phyloP scores from a whole-genome alignment of 2,113 vertebrate species.

The Reinhardtius hippoglossoides region DNA sequence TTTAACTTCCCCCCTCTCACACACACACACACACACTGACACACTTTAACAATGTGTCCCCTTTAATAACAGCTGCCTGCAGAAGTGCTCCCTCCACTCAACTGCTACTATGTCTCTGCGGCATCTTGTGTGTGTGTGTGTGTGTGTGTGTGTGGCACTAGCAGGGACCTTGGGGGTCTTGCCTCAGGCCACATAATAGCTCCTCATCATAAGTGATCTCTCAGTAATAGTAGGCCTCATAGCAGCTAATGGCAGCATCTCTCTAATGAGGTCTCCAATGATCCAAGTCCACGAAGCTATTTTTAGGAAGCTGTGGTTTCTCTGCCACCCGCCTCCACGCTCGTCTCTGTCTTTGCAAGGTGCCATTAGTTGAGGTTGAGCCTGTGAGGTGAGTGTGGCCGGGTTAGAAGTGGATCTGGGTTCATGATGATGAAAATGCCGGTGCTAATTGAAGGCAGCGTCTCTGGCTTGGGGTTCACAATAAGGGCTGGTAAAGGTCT shows the following conservation, averaged over 20 bases:
- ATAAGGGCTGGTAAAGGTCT: constrained; percentile 26
- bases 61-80: constrained; percentile 49
- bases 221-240: constrained; percentile 57
- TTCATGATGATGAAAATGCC: constrained; percentile 43
- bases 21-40: constrained; percentile 4
- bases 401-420: constrained; percentile 41
- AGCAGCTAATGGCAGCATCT: constrained; percentile 50
- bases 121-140: constrained; percentile 33
- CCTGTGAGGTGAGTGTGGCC: constrained; percentile 37
- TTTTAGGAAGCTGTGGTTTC: constrained; percentile 29
- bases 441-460: constrained; percentile 48
- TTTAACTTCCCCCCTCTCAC: neutral
- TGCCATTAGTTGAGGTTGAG: constrained; percentile 52
- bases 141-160: constrained; percentile 30
- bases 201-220: constrained; percentile 41
- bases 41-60: constrained; percentile 27
- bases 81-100: constrained; percentile 30
- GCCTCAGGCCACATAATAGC: constrained; percentile 61
- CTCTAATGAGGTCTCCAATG: constrained; percentile 55
- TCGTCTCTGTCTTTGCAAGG: constrained; percentile 54
- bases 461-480: constrained; percentile 30
- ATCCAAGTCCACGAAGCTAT: constrained; percentile 44
- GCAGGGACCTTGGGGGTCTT: constrained; percentile 50
- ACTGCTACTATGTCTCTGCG: constrained; percentile 31
- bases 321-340: constrained; percentile 11